Evolutionary conservation across 2,797 vertebrate genomes (phyloP).

Genomic region (Scomberomorus guttatus): DNA sequence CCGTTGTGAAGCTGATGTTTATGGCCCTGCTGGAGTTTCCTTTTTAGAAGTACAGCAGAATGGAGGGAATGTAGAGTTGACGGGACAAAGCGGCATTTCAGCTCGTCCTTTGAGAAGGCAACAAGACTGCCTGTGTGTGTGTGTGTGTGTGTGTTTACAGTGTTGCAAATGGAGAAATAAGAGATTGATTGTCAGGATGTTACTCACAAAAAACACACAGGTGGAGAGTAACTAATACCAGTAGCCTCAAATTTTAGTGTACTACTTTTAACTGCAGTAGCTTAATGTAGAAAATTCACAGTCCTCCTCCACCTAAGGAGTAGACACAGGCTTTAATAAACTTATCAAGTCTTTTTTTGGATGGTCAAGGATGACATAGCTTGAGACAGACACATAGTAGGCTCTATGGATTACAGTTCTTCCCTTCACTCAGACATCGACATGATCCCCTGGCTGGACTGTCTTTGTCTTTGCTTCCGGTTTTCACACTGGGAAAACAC

Average conservation of each 20-base stretch:
- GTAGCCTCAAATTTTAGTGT: conserved; percentile 6
- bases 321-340: not conserved
- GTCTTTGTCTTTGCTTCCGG: not conserved
- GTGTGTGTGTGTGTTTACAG: conserved; percentile 9
- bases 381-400: not conserved
- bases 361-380: not conserved
- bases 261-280: not conserved
- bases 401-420: not conserved
- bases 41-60: conserved; percentile 10
- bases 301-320: not conserved
- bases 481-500: not conserved
- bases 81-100: conserved; percentile 2
- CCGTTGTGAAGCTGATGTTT: not conserved
- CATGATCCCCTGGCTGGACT: not conserved
- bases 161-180: not conserved
- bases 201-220: conserved; percentile 6
- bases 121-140: conserved; percentile 5
- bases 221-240: not conserved
- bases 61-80: not conserved
- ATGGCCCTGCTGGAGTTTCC: conserved; percentile 7
- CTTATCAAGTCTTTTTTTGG: not conserved
- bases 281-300: not conserved
- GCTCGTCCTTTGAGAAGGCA: not conserved
- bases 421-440: not conserved
- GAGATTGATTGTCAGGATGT: conserved; percentile 7